phyloP scores from a whole-genome alignment of 2,113 vertebrate genomes.

The Capreolus pygargus region DNA sequence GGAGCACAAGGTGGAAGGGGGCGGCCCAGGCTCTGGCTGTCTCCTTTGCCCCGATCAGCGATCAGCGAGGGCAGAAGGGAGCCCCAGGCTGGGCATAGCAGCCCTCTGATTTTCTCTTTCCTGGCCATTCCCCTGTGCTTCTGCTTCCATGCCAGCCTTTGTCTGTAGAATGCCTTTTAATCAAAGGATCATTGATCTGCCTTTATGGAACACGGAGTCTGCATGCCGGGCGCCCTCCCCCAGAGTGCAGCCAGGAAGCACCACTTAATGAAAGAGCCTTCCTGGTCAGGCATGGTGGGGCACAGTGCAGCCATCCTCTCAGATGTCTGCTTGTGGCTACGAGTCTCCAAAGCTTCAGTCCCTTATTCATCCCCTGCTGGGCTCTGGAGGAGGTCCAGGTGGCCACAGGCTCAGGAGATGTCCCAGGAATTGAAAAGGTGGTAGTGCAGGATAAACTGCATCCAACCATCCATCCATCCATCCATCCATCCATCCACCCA shows the following conservation, averaged over 20 bases:
- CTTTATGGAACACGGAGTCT: not conserved
- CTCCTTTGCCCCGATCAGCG: not conserved
- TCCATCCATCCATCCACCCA: not conserved
- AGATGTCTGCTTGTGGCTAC: not conserved
- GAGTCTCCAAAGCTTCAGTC: not conserved
- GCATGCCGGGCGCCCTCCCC: rapidly evolving
- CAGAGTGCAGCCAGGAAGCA: not conserved
- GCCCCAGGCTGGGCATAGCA: not conserved
- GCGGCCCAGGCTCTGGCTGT: not conserved
- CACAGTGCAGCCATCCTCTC: not conserved
- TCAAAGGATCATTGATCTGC: not conserved
- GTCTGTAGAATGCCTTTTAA: not conserved
- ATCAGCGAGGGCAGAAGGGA: not conserved
- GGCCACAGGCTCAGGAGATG: not conserved
- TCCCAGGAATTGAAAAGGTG: not conserved
- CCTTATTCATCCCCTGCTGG: not conserved
- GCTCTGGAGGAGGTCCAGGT: not conserved
- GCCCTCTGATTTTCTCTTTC: not conserved
- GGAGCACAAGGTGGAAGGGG: not conserved
- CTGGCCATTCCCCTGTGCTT: not conserved
- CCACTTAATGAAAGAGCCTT: not conserved
- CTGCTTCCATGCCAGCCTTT: not conserved
- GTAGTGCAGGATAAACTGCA: not conserved
- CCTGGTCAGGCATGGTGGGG: not conserved
- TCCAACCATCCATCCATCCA: not conserved